phyloP scores from a whole-genome alignment of 2,113 vertebrate genomes.

The Phodopus roborovskii region DNA sequence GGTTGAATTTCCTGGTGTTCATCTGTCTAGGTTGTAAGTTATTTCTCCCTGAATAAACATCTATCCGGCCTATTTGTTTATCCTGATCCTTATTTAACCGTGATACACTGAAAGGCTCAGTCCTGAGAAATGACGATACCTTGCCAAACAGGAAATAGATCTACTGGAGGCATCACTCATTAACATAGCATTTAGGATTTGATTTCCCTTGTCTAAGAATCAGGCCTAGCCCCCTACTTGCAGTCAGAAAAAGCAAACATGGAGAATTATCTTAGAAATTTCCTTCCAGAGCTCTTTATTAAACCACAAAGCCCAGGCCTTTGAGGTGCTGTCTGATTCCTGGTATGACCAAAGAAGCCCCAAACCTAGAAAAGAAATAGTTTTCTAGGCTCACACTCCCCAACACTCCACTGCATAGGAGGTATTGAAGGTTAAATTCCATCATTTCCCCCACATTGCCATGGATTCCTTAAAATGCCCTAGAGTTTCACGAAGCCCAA shows the following conservation, averaged over 20 bases:
- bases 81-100: too few species aligned
- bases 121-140: conserved; percentile 74
- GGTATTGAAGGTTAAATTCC: conserved; percentile 22
- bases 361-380: not conserved
- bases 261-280: not conserved
- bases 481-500: conserved; percentile 46
- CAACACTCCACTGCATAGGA: conserved; percentile 19
- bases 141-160: conserved; percentile 50
- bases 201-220: conserved; percentile 17
- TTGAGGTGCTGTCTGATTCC: not conserved
- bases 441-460: conserved; percentile 26
- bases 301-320: not conserved
- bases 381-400: not conserved
- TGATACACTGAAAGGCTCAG: conserved; percentile 71
- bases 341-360: not conserved
- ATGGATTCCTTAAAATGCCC: conserved; percentile 45
- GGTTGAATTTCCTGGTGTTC: too few species aligned
- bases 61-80: too few species aligned
- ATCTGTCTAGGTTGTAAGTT: too few species aligned
- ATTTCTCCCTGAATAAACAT: too few species aligned
- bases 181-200: conserved; percentile 58
- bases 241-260: conserved; percentile 25
- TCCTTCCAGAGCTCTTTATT: conserved; percentile 42
- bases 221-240: conserved; percentile 5
- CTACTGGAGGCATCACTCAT: conserved; percentile 52